phyloP scores from a whole-genome alignment of 2,113 vertebrate species.

The Cephalopterus ornatus region DNA sequence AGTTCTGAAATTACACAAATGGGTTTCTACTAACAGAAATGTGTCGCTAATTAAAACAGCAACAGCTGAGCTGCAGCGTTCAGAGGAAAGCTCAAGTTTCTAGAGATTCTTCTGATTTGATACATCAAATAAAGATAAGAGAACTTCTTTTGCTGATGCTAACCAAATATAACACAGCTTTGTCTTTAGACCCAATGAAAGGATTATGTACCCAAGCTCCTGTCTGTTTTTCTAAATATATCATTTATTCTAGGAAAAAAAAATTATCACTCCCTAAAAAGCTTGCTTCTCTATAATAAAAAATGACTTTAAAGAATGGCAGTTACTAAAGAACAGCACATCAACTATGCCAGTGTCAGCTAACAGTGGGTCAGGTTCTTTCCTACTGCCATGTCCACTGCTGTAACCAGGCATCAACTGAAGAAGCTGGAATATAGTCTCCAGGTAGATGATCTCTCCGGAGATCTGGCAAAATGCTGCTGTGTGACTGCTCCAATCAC shows the following conservation, averaged over 20 bases:
- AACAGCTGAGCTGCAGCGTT: not conserved
- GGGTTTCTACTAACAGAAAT: not conserved
- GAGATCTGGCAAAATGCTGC: not conserved
- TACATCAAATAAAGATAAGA: not conserved
- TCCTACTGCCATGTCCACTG: not conserved
- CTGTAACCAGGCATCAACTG: not conserved
- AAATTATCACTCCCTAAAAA: not conserved
- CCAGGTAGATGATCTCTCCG: not conserved
- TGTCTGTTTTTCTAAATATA: not conserved
- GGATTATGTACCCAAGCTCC: not conserved
- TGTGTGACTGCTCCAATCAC: fast-evolving
- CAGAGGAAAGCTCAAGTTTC: not conserved
- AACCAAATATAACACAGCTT: not conserved
- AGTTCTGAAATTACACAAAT: not conserved
- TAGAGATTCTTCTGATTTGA: not conserved
- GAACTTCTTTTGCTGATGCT: not conserved
- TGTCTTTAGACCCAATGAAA: not conserved
- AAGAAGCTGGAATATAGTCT: not conserved
- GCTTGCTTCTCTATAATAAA: not conserved
- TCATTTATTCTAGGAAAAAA: not conserved
- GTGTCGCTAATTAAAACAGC: not conserved
- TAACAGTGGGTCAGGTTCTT: not conserved
- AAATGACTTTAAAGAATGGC: not conserved
- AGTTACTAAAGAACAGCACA: not conserved
- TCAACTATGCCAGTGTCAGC: not conserved